Evolutionary conservation across 2,113 vertebrate genomes (phyloP), one percentile per base, ranked within the genome.

Genomic region (Plecturocebus donacophilus): DNA sequence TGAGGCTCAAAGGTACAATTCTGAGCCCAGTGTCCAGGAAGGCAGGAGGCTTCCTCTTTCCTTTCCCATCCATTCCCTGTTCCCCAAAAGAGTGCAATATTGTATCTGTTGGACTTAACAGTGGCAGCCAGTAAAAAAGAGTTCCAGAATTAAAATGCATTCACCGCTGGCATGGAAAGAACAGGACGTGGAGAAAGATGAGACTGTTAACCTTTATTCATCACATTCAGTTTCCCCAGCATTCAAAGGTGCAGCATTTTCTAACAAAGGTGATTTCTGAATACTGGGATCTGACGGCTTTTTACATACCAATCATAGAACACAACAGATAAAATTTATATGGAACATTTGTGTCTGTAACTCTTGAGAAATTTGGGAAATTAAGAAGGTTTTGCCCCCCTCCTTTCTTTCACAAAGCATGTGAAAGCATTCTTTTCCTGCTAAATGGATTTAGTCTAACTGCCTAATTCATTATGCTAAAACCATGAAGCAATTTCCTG

Each of bases 401-500:
- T 45, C 75, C 16, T 96, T 97, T 97, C 94, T 96, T 98, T 98
- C 96, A 98, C 96, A 98, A 98, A 97, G 97, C 97, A 96, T 98
- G 97, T 98, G 98, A 99, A 99, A 98, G 98, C 97, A 98, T 99
- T 99, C 98, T 98, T 96, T 98, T 97, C 96, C 95, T 98, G 96
- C 98, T 99, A 99, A 99, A 99, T 98, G 98, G 98, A 99, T 98
- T 99, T 99, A 98, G 96, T 98, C 98, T 98, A 98, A 98, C 98
- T 98, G 98, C 98, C 98, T 99, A 98, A 99, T 99, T 99, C 98
- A 99, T 99, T 99, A 99, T 99, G 98, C 99, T 99, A 99, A 99
- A 99, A 99, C 99, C 98, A 99, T 99, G 98, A 99, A 99, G 98
- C 98, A 99, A 99, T 99, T 99, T 99, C 98, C 99, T 99, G 98